Percentiles rank a stretch among this genome's conserved stretches.
Evolutionary conservation across 2,113 vertebrate species (phyloP).

Genomic region (Hippocampus abdominalis): DNA sequence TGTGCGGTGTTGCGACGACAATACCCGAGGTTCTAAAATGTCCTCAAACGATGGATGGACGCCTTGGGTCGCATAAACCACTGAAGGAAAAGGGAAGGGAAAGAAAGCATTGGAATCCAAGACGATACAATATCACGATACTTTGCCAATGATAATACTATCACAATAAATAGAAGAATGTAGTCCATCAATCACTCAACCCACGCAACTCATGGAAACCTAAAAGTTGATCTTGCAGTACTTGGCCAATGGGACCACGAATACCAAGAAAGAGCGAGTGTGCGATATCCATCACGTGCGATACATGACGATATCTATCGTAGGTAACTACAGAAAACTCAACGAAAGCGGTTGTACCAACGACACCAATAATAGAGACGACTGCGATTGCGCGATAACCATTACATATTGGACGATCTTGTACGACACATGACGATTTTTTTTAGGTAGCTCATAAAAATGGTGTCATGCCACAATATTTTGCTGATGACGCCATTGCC

Average conservation of each 20-base stretch:
- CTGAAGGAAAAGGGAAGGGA: slow-evolving; percentile 33
- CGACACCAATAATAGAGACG: too few relatives aligned
- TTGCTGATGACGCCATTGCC: too few relatives aligned
- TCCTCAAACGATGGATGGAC: slow-evolving; percentile 20
- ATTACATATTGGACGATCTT: too few relatives aligned
- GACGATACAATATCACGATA: background rate
- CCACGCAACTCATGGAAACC: background rate
- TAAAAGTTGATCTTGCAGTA: background rate
- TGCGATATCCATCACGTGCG: too few relatives aligned
- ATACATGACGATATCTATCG: too few relatives aligned
- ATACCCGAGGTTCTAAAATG: slow-evolving; percentile 36
- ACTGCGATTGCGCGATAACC: too few relatives aligned
- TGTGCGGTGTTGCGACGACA: slow-evolving; percentile 45
- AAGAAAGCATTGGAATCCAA: slow-evolving; percentile 10
- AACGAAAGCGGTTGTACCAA: too few relatives aligned
- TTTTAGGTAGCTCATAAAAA: too few relatives aligned
- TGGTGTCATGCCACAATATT: too few relatives aligned
- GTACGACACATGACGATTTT: too few relatives aligned
- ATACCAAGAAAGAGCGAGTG: too few relatives aligned
- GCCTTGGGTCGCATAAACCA: background rate
- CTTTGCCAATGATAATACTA: background rate
- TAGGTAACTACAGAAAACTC: too few relatives aligned
- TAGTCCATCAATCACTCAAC: background rate
- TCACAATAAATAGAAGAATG: background rate
- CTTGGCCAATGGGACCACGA: background rate